Evolutionary conservation across 2,113 vertebrate species (phyloP).

Genomic region (Aegypius monachus): DNA sequence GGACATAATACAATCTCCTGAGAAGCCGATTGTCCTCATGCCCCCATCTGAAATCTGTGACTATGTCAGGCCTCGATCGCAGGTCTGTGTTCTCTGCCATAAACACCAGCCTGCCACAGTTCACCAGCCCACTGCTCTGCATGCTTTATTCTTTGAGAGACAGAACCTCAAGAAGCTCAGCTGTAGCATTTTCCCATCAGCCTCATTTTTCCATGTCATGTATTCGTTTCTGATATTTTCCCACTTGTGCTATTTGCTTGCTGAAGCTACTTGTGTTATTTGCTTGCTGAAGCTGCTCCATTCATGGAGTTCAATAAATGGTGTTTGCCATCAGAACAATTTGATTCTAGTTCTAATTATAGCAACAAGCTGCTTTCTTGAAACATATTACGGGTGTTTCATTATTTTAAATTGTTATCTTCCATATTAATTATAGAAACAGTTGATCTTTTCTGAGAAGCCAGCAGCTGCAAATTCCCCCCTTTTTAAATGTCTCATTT

Average conservation of each 20-base stretch:
- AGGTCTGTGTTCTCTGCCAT: not conserved
- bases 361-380: conserved; percentile 75
- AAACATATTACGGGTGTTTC: conserved; percentile 69
- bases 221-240: conserved; percentile 26
- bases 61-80: not conserved
- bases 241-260: conserved; percentile 57
- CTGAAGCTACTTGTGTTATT: conserved; percentile 31
- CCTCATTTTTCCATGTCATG: not conserved
- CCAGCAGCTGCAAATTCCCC: conserved; percentile 62
- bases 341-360: conserved; percentile 76
- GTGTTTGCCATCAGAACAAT: conserved; percentile 77
- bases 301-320: conserved; percentile 68
- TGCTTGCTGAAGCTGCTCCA: conserved; percentile 43
- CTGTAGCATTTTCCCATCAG: not conserved
- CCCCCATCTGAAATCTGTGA: not conserved
- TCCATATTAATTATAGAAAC: conserved; percentile 76
- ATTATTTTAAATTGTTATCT: conserved; percentile 78
- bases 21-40: not conserved
- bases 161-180: not conserved
- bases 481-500: conserved; percentile 64
- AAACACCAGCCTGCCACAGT: not conserved
- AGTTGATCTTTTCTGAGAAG: conserved; percentile 72
- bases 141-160: not conserved
- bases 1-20: not conserved
- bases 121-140: not conserved